A percentile compares a stretch with the other conserved stretches of the same genome.
These are phyloP conservation scores for Psilopsiagon aymara DNA, from an alignment of 2,113 vertebrate species.

Conservation along the genomic window DNA sequence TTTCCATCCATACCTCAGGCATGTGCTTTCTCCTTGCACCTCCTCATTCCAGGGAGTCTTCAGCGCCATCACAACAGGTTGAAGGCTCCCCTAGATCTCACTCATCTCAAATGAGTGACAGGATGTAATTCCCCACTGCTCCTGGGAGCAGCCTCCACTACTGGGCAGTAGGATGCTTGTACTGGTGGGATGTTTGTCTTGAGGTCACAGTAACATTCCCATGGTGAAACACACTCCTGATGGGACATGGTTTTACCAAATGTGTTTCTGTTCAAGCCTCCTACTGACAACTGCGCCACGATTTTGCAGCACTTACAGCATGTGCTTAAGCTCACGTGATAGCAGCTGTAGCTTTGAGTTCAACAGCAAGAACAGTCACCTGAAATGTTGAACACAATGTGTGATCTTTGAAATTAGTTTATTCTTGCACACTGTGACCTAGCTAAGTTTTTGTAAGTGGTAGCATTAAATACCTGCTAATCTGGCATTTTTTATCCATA, in stretches of 20 bases:
- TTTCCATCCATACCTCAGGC: no score
- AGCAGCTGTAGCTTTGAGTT: background rate
- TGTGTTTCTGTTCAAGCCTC: background rate
- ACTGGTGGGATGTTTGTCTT: background rate
- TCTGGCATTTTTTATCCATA: background rate
- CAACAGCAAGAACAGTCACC: background rate
- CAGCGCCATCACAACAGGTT: background rate
- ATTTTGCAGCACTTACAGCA: background rate
- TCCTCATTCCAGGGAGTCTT: background rate
- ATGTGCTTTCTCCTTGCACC: background rate
- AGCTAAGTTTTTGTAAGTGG: background rate
- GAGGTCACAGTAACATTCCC: background rate
- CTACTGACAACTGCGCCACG: background rate
- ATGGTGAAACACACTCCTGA: background rate
- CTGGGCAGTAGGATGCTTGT: background rate
- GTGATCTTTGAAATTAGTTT: background rate
- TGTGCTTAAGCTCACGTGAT: background rate
- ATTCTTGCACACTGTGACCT: background rate
- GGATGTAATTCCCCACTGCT: background rate
- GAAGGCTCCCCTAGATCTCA: background rate
- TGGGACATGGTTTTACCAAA: background rate
- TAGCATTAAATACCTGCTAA: background rate
- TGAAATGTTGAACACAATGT: no score
- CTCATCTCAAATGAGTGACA: background rate
- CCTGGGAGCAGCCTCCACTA: background rate